Evolutionary conservation across 2,113 vertebrate genomes (phyloP).

Genomic region (Gnathonemus echidnorhynchus): DNA sequence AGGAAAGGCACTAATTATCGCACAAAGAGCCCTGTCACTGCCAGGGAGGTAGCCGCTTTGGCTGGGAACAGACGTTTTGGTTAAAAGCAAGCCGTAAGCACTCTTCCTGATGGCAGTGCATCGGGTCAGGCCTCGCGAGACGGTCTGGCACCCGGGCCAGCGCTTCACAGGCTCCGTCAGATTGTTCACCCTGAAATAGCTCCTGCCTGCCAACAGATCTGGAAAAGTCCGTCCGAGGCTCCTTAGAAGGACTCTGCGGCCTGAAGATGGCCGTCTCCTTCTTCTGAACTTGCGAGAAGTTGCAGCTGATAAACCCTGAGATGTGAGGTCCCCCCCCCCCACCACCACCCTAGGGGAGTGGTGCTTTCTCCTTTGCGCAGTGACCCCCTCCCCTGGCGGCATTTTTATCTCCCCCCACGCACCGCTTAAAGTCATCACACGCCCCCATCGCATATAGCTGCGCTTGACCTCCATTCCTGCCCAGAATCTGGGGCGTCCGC

Average conservation of each 20-base stretch:
- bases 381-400: not conserved
- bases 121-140: not conserved
- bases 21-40: not conserved
- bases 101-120: not conserved
- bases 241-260: too few relatives aligned
- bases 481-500: conserved; percentile 64
- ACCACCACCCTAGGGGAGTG: not conserved
- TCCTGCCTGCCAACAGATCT: not conserved
- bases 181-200: not conserved
- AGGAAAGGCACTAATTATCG: conserved; percentile 13
- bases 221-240: not conserved
- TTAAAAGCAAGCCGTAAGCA: not conserved
- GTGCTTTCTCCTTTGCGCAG: conserved; percentile 4
- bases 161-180: not conserved
- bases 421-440: conserved; percentile 58
- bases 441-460: conserved; percentile 55
- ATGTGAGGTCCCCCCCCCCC: not conserved
- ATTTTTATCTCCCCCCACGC: conserved; percentile 33
- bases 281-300: not conserved
- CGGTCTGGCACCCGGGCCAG: not conserved
- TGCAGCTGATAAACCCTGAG: not conserved
- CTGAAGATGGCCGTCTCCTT: not conserved
- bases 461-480: conserved; percentile 68
- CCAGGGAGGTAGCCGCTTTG: not conserved
- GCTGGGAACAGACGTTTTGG: conserved; percentile 1